These are phyloP conservation scores for Zoanthus gigantus DNA, from an alignment of 92 coral and sea anemone genomes.

Conservation along the genomic window DNA sequence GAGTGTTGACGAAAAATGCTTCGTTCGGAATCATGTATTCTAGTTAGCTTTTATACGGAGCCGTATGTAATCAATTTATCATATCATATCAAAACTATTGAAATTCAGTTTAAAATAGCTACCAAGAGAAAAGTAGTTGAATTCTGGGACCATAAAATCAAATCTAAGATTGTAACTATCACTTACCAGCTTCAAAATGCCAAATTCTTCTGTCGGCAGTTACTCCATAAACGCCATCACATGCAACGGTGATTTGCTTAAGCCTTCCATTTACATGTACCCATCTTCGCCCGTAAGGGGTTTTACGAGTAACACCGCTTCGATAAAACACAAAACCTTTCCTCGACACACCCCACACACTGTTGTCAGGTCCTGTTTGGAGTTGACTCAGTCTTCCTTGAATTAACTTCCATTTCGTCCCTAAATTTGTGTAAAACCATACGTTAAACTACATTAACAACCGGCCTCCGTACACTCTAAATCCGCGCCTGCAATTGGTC, in stretches of 20 bases:
- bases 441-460: not conserved
- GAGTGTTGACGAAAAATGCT: too few relatives aligned
- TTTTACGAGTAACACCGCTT: slow-evolving; percentile 22
- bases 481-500: too few relatives aligned
- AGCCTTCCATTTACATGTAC: slow-evolving; percentile 40
- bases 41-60: too few relatives aligned
- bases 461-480: too few relatives aligned
- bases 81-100: too few relatives aligned
- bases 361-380: slow-evolving; percentile 32
- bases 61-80: too few relatives aligned
- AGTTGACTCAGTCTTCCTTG: slow-evolving; percentile 40
- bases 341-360: slow-evolving; percentile 22
- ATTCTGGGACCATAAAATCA: not conserved
- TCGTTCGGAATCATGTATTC: too few relatives aligned
- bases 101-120: too few relatives aligned
- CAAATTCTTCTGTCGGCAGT: slow-evolving; percentile 23
- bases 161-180: not conserved
- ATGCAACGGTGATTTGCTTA: slow-evolving; percentile 26
- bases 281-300: slow-evolving; percentile 37
- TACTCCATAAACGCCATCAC: slow-evolving; percentile 32
- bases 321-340: slow-evolving; percentile 39
- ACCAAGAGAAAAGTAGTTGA: not conserved
- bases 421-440: not conserved
- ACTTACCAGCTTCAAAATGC: slow-evolving; percentile 26
- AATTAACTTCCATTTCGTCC: slow-evolving; percentile 21